These are phyloP conservation scores for Cheiracanthium punctorium DNA, from an alignment of 2,888 invertebrate species.

Conservation along the genomic window DNA sequence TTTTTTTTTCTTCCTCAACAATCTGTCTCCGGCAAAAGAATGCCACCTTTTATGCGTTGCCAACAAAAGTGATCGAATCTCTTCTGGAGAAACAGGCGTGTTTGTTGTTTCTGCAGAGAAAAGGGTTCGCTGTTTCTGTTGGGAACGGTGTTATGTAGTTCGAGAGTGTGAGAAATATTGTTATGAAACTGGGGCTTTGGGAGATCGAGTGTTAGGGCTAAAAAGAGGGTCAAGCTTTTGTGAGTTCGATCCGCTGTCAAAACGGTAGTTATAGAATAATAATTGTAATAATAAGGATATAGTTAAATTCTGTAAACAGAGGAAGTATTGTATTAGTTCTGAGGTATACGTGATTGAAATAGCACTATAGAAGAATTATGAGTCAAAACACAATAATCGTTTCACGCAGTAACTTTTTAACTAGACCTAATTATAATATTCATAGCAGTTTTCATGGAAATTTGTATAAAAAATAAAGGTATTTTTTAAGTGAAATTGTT, in stretches of 20 bases:
- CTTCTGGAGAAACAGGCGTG: background rate
- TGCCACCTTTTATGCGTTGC: background rate
- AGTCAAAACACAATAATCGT: no score
- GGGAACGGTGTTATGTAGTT: background rate
- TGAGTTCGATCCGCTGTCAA: background rate
- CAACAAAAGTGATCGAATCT: background rate
- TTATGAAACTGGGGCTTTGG: background rate
- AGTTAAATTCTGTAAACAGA: no score
- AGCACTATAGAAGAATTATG: no score
- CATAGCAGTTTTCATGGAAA: no score
- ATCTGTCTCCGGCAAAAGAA: background rate
- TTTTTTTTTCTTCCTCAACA: background rate
- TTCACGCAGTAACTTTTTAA: no score
- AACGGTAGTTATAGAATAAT: background rate
- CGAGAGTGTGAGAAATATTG: background rate
- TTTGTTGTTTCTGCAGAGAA: slow-evolving; percentile 9
- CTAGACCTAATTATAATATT: no score
- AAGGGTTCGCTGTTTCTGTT: background rate
- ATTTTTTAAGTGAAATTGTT: no score
- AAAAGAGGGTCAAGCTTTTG: slow-evolving; percentile 3
- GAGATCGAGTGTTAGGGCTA: background rate
- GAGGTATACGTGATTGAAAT: no score
- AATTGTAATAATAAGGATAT: background rate
- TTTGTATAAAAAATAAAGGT: no score
- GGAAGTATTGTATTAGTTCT: no score